phyloP scores from a whole-genome alignment of 2,113 vertebrate genomes.

The Oreotragus oreotragus region DNA sequence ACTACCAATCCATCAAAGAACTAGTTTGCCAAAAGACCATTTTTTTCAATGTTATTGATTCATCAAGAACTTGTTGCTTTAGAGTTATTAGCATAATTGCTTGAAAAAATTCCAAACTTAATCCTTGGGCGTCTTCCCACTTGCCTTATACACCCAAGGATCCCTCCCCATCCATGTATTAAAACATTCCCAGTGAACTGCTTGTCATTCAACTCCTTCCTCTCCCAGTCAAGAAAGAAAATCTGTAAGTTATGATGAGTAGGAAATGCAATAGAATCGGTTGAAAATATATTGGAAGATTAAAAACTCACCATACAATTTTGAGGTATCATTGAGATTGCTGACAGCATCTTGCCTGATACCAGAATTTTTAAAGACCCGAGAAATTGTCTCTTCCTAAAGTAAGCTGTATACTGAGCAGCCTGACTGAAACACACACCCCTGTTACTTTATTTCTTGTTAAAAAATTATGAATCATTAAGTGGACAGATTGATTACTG shows the following conservation, averaged over 20 bases:
- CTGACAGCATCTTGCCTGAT: not conserved
- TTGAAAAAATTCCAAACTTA: not conserved
- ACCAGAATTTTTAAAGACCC: not conserved
- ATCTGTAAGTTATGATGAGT: not conserved
- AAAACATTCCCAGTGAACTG: not conserved
- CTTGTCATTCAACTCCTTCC: not conserved
- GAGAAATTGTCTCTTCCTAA: not conserved
- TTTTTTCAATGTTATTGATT: slow-evolving; percentile 11
- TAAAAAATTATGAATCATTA: slow-evolving; percentile 3
- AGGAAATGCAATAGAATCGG: not conserved
- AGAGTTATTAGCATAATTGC: not conserved
- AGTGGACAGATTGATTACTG: not conserved
- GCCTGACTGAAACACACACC: not conserved
- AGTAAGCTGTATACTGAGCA: not conserved
- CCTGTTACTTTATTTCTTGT: not conserved
- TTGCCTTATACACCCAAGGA: not conserved
- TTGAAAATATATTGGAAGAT: slow-evolving; percentile 8
- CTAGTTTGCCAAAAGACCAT: not conserved
- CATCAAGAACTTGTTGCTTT: not conserved
- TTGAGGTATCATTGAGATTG: not conserved
- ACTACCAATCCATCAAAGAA: not conserved
- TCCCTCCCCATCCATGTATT: not conserved
- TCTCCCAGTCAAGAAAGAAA: not conserved
- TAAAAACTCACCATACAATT: not conserved
- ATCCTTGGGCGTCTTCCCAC: not conserved